phyloP scores from a whole-genome alignment of 2,797 vertebrate genomes.

The Vipera ursinii region DNA sequence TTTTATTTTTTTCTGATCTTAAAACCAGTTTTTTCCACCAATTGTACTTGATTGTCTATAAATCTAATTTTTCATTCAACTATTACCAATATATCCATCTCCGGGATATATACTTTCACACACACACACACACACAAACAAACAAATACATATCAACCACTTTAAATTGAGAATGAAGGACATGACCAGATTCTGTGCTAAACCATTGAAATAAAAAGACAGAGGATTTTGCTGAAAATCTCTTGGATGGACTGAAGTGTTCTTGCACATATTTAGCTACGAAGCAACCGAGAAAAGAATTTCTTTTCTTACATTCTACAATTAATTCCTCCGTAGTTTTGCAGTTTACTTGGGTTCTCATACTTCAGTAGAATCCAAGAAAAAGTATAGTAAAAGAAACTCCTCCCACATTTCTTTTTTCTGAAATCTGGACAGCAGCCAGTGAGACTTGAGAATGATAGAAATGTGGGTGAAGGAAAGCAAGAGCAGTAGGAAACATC shows the following conservation, averaged over 20 bases:
- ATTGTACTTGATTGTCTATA: neutral
- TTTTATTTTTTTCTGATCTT: neutral
- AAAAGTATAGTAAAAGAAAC: neutral
- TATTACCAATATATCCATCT: neutral
- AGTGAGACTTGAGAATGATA: neutral
- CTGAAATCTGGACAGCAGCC: neutral
- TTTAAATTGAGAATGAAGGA: neutral
- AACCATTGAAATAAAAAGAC: neutral
- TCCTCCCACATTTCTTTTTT: neutral
- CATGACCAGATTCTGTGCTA: neutral
- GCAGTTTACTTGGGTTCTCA: neutral
- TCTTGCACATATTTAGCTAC: neutral
- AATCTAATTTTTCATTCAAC: neutral
- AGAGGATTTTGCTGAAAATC: neutral
- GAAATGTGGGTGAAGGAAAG: neutral
- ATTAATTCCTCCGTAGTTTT: neutral
- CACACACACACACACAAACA: neutral
- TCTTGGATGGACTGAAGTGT: neutral
- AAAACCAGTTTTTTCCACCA: neutral
- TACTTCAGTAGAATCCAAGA: neutral
- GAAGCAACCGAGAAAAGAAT: neutral
- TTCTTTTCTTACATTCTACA: neutral
- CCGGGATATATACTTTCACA: neutral
- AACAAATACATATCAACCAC: neutral
- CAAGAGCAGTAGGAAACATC: neutral